phyloP scores from a whole-genome alignment of 2,797 vertebrate genomes.

The Ciconia nigra region DNA sequence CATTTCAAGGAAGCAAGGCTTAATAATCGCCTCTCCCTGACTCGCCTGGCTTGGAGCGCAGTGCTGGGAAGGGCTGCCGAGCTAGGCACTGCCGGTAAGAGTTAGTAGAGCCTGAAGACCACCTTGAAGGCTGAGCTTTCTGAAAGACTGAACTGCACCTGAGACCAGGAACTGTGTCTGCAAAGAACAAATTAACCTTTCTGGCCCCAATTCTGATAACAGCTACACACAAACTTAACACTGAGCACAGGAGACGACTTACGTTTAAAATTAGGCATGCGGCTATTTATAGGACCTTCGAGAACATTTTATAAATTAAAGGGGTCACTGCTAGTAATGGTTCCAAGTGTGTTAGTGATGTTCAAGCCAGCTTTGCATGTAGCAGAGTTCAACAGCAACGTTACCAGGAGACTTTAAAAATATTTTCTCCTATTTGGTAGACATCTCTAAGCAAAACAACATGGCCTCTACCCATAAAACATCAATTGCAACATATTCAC shows the following conservation, averaged over 20 bases:
- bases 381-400: background rate
- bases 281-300: constrained; percentile 26
- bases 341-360: background rate
- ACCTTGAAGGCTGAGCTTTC: background rate
- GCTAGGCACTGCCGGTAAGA: background rate
- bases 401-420: background rate
- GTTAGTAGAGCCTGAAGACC: background rate
- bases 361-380: background rate
- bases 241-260: background rate
- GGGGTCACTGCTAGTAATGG: background rate
- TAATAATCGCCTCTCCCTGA: constrained; percentile 16
- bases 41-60: background rate
- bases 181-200: background rate
- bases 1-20: constrained; percentile 12
- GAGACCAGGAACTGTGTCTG: background rate
- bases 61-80: background rate
- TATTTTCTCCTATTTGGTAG: background rate
- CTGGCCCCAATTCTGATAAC: background rate
- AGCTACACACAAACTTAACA: background rate
- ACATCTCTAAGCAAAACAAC: background rate
- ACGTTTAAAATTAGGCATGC: constrained; percentile 21
- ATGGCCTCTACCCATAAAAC: background rate
- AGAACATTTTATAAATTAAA: constrained; percentile 38
- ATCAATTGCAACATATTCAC: background rate
- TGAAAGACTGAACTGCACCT: background rate